A percentile compares a stretch with the other conserved stretches of the same genome.
Conservation (phyloP, 2,113 vertebrate genomes). For the Sphyrna mokarran region DNA sequence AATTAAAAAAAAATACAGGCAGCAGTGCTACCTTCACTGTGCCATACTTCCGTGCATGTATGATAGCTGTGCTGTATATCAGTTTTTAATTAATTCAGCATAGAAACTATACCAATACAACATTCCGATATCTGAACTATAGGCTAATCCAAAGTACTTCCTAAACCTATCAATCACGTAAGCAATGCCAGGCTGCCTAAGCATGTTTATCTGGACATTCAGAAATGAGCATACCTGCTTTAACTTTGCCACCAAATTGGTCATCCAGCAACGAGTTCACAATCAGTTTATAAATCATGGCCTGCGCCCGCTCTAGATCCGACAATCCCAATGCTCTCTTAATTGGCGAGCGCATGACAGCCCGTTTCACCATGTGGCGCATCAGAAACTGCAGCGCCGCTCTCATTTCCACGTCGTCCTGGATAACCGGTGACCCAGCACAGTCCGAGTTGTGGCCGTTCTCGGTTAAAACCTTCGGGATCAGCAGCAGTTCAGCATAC, state of each 20-base stretch:
- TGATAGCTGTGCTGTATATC: not conserved
- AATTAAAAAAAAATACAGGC: no score
- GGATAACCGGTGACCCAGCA: conserved; percentile 67
- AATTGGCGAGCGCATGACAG: conserved; percentile 90
- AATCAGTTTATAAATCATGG: conserved; percentile 93
- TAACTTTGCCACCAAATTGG: conserved; percentile 68
- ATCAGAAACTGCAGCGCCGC: conserved; percentile 90
- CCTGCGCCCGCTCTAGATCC: conserved; percentile 86
- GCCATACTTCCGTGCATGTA: not conserved
- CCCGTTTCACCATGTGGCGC: conserved; percentile 95
- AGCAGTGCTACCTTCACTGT: not conserved
- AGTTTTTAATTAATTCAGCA: not conserved
- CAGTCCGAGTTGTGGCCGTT: conserved; percentile 88
- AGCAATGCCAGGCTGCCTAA: not conserved
- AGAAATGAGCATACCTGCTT: conserved; percentile 58
- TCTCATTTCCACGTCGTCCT: conserved; percentile 85
- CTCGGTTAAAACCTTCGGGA: conserved; percentile 82
- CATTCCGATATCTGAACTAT: not conserved
- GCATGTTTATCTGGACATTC: not conserved
- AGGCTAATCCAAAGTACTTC: not conserved
- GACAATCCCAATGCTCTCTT: conserved; percentile 84
- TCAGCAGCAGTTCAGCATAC: conserved; percentile 86
- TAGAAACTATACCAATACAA: not conserved
- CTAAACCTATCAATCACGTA: not conserved
- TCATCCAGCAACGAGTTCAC: conserved; percentile 86